Base-by-base conservation (phyloP, 2,888 invertebrate genomes). In the Apamea epomidion region DNA sequence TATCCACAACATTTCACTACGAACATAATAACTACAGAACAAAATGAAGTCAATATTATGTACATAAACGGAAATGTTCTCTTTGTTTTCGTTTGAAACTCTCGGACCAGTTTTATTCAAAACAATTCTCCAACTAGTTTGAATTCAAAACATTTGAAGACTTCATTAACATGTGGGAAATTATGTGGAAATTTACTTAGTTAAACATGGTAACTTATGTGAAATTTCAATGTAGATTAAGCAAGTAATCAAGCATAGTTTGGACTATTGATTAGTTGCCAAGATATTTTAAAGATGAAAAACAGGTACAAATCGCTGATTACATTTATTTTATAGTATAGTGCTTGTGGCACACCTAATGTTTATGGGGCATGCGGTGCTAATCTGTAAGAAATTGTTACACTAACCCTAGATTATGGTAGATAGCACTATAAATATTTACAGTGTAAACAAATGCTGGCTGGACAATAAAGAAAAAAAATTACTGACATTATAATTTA, bases 101-200 rank as follows among this genome's bases (percentile, higher is more conserved):
- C 73, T 45, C 42, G 25, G n/a, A 72, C 68, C 18, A 73, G 37
- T 84, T 84, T 76, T 74, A 74, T 84, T 76, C 60, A 84, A 74
- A 85, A 85, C 74, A 74, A 51, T 74, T 71, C 67, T 60, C 71
- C 7, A 77, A 37, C 62, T 71, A 68, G 79, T 85, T 85, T 83
- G 85, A 88, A 84, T 86, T 89, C 78, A 82, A 83, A 83, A 84
- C 64, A 84, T 72, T 74, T 75, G 42, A 68, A 68, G 62, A 75
- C 68, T 84, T 68, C 58, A 84, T 64, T 80, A 84, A 16, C 75
- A 75, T 84, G 51, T 69, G 54, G 37, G 29, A 48, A 68, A 58
- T 83, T 67, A 74, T 74, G 45, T 74, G 45, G 16, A 70, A 32
- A 54, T 82, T 18, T 18, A 60, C n/a, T n/a, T 60, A 60, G 58